phyloP scores from a whole-genome alignment of 2,113 vertebrate genomes.

The Tiliqua scincoides region DNA sequence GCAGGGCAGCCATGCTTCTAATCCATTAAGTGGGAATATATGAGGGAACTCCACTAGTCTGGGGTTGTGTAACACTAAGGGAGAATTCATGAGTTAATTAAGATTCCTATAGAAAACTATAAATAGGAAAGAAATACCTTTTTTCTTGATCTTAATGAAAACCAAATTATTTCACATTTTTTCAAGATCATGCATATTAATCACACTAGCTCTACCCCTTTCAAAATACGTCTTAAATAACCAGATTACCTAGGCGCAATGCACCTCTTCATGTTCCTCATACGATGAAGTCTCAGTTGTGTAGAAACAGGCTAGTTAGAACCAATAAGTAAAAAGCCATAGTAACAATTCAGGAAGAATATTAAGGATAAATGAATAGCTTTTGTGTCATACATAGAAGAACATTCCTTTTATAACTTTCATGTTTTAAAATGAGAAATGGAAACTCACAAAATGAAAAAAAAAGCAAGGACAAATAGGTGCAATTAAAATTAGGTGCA shows the following conservation, averaged over 20 bases:
- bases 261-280: too few species aligned
- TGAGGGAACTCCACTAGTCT: not conserved
- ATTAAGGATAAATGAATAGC: not conserved
- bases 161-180: not conserved
- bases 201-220: not conserved
- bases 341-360: not conserved
- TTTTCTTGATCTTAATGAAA: not conserved
- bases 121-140: not conserved
- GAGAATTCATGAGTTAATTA: not conserved
- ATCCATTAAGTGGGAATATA: not conserved
- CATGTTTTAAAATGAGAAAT: not conserved
- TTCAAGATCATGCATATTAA: not conserved
- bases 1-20: not conserved
- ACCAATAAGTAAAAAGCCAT: not conserved
- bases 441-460: not conserved
- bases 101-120: not conserved
- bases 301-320: not conserved
- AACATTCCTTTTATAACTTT: not conserved
- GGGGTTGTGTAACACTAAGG: not conserved
- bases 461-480: not conserved
- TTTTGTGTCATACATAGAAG: too few species aligned
- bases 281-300: not conserved
- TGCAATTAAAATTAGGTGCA: not conserved
- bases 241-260: too few species aligned
- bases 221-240: not conserved